Base-by-base conservation (phyloP, 1,140 invertebrate genomes). In the Dendrolimus punctatus region DNA sequence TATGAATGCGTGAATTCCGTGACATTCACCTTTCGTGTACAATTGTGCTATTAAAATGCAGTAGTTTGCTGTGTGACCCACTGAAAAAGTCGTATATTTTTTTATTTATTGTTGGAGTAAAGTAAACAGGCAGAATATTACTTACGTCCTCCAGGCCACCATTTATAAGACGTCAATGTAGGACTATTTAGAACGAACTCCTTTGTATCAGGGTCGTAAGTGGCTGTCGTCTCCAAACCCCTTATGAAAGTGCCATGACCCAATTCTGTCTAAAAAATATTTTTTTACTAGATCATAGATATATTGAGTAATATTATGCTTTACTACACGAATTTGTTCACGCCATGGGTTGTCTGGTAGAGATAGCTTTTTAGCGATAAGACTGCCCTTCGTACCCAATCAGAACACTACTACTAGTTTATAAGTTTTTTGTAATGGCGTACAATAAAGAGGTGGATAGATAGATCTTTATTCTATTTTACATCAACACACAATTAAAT, bases 201-300 rank as follows among this genome's bases (percentile, higher is more conserved):
- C 75, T 96, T 81, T 1, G 92, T 95, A 40, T 84, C 74, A 3
- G 92, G 89, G 82, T 98, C 96, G 74, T 97, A 98, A 2, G 94
- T 96, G 3, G 96, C 95, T 1, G 93, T 96, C 4, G 96, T 98
- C 90, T 98, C 96, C 49, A 99, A 77, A 5, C 96, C 96, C 68
- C 95, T 90, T 47, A 98, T 91, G 80, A 97, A 97, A 8, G 97
- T 98, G 3, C 95, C 97, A 87, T 98, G 97, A 2, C 96, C 96
- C 44, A 98, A 84, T 87, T 98, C 97, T 6, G 97, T 98, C 91
- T 98, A 58, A 48, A 68, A 57, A 64, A 44, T 53, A 46, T 37
- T 49, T 59, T 6, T 45, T 8, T 42, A 45, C 38, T 46, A 23
- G 23, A 23, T 23, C 23, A 23, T 23, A 23, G 23, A 23, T 23